Evolutionary conservation across 2,113 vertebrate genomes (phyloP), one percentile per base, ranked within the genome.

Genomic region (Girardinichthys multiradiatus): DNA sequence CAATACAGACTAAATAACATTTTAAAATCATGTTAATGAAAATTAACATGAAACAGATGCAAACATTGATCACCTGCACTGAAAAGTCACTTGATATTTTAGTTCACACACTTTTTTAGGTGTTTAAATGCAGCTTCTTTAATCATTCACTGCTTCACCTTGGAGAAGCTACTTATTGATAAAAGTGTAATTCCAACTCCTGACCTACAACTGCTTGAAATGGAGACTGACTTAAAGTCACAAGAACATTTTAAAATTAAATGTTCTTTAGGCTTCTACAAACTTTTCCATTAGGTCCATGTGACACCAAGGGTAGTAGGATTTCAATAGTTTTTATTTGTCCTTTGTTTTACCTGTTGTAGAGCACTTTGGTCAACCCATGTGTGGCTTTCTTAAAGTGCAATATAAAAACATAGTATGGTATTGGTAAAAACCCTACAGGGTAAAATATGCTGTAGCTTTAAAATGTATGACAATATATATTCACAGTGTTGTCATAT

Each of bases 81-180:
- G 6, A 13, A 51, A 30, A 4, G 6, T n/a, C 30, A 12, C 10
- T 54, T 12, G 39, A 66, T 4, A 21, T n/a, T 31, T 14, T 27
- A 35, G 30, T 31, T 57, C 37, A 35, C 2, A 4, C 31, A 51
- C 30, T 42, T 1, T 1, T 30, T 27, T 29, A 67, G 68, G 57
- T 39, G 27, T 62, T 15, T 19, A 51, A 24, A 12, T 39, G 28
- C 26, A 64, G 8, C 17, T 10, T 57, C 31, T 70, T 62, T 48
- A 74, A 70, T 70, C 26, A 74, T 28, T 71, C 4, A 62, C 30
- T 27, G 57, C 39, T 68, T 42, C 27, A 45, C 4, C 11, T 14
- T 5, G 58, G 9, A 57, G 24, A 29, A 76, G 31, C 35, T 63
- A 68, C 13, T 68, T 28, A 51, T 68, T 68, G 12, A 4, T 42